Base-by-base conservation (phyloP, 2,888 invertebrate species). In the Drosophila paracracens region DNA sequence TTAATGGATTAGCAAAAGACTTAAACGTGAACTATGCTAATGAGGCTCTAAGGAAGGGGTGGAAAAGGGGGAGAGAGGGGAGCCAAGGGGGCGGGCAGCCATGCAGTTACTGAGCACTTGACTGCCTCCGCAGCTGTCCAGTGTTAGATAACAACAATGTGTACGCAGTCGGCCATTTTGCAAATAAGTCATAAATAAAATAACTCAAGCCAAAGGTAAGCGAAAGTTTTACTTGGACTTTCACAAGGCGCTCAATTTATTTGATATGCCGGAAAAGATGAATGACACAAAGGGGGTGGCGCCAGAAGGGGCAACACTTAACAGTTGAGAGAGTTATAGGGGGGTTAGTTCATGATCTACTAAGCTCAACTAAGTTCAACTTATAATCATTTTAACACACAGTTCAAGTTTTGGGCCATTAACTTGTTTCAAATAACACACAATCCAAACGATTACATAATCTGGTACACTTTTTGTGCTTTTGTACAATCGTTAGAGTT, bases 251-350 rank as follows among this genome's bases (percentile, higher is more conserved):
- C 31, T 50, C 27, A 43, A 56, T 67, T 25, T 64, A 56, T 58
- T 33, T 64, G 74, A 68, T 73, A 73, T 73, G 74, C 67, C 74
- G 73, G 73, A 74, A 75, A 69, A 69, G 56, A 62, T 40, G 18
- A 25, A 38, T 60, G 68, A 60, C 59, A 67, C 46, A 50, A 64
- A 31, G 46, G 13, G 13, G n/a, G 21, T 13, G 50, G 11, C 10
- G 13, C 51, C 21, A 25, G 4, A 21, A 11, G 11, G 31, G 11
- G 36, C 13, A 60, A 46, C 16, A 13, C 4, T 18, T 3, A 38
- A 38, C 29, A 46, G 33, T 18, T 3, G 33, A 40, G 50, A 33
- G 38, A 33, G 27, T 38, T 21, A 29, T 13, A 33, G 43, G 46
- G 13, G 16, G 13, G 21, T 25, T 27, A 25, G 46, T 25, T 16